phyloP scores from a whole-genome alignment of 2,797 vertebrate genomes.

The Oryzias dopingdopingensis region DNA sequence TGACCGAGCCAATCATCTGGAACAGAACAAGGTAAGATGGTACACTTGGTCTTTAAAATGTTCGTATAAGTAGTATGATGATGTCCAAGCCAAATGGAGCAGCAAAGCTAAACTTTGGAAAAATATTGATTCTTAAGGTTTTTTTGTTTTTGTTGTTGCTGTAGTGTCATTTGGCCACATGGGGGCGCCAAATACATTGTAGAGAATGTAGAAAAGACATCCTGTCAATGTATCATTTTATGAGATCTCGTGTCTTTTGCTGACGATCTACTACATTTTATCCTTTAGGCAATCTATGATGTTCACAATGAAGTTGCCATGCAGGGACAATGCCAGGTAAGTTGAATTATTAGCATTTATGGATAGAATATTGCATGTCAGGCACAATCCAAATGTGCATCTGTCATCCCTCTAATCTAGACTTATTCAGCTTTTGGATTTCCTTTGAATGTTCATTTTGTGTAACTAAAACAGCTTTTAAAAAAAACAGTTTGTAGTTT shows the following conservation, averaged over 20 bases:
- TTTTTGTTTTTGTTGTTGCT: not conserved
- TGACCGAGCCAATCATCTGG: conserved; percentile 89
- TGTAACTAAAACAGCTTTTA: too few relatives aligned
- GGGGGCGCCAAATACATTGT: conserved; percentile 27
- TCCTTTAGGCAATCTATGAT: conserved; percentile 82
- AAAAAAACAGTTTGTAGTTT: too few relatives aligned
- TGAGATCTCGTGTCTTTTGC: not conserved
- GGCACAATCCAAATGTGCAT: not conserved
- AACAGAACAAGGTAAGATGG: conserved; percentile 84
- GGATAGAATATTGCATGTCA: not conserved
- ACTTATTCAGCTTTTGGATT: not conserved
- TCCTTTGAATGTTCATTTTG: not conserved
- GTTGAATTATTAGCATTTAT: conserved; percentile 2
- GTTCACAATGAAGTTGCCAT: conserved; percentile 88
- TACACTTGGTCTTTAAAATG: not conserved
- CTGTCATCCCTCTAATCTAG: not conserved
- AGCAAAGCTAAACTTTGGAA: not conserved
- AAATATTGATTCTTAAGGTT: too few relatives aligned
- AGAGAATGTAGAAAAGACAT: not conserved
- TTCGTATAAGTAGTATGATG: not conserved
- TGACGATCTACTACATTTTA: not conserved
- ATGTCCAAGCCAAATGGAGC: not conserved
- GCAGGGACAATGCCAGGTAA: conserved; percentile 93
- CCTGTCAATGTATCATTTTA: too few relatives aligned
- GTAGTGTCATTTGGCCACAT: conserved; percentile 29